Evolutionary conservation across 2,113 vertebrate genomes (phyloP), one percentile per base, ranked within the genome.

Genomic region (Anser brachyrhynchus): DNA sequence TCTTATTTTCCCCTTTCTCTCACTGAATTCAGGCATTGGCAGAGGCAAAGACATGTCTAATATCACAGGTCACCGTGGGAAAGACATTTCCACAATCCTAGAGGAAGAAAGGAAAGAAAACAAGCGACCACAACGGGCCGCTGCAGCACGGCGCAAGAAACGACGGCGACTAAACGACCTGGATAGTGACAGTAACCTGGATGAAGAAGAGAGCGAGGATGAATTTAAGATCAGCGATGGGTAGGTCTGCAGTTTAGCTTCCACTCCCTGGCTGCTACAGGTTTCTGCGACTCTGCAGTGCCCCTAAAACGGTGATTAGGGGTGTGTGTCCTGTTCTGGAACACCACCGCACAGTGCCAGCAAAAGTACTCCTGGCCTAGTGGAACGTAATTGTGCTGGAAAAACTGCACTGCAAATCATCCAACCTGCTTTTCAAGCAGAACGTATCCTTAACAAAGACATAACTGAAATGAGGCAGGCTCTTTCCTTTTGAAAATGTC

Each of bases 151-250:
- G 1, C 98, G 98, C 46, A 99, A 98, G 98, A 99, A 99, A 97
- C 99, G 98, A 91, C 98, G 99, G 97, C 97, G 99, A 83, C 98
- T 99, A 6, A 99, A 99, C 3, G 99, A 99, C 95, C 96, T 99
- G 89, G 99, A 99, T 87, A 99, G 99, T 11, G 99, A 99, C 95
- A 99, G 99, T 96, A 99, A 99, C 3, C 96, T 98, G 44, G 99
- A 99, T 11, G 99, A 99, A 71, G 99, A 99, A 8, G 99, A 99
- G 97, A 99, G 99, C 2, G 99, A 99, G 87, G 99, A 99, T 13
- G 99, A 99, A 70, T 99, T 99, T 96, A 98, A 98, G 97, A 98
- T 99, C 94, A 99, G 99, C 39, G 99, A 99, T 57, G 99, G 99
- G 99, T 99, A 67, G 33, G 97, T 97, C 57, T 55, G 49, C 49